Evolutionary conservation across 1,140 invertebrate species (phyloP).

Genomic region (Amyelois transitella): DNA sequence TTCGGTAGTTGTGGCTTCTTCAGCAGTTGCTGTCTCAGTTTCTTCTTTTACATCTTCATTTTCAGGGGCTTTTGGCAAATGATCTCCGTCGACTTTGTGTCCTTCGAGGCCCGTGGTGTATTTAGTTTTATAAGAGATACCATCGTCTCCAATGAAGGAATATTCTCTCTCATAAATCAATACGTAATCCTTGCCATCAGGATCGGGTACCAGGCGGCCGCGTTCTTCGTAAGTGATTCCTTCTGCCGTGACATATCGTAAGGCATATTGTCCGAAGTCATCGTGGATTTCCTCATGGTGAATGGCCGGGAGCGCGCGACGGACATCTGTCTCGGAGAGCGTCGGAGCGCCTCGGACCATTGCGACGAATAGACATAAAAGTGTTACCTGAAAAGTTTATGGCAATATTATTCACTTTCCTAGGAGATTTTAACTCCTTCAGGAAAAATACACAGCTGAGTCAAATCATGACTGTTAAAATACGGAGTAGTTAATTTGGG

Average conservation of each 20-base stretch:
- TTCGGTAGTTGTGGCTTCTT: not conserved
- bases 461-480: too few relatives aligned
- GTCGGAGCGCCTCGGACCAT: not conserved
- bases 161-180: slow-evolving; percentile 29
- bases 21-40: not conserved
- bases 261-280: slow-evolving; percentile 24
- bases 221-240: slow-evolving; percentile 29
- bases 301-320: slow-evolving; percentile 5
- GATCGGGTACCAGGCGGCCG: slow-evolving; percentile 25
- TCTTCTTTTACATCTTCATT: not conserved
- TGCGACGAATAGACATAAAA: not conserved
- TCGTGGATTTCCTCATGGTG: slow-evolving; percentile 9
- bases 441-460: too few relatives aligned
- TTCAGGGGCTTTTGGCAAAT: slow-evolving; percentile 5
- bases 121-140: slow-evolving; percentile 26
- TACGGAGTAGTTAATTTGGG: too few relatives aligned
- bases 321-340: not conserved
- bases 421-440: too few relatives aligned
- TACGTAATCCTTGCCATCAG: slow-evolving; percentile 24
- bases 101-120: slow-evolving; percentile 35
- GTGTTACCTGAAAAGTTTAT: not conserved
- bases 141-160: slow-evolving; percentile 27
- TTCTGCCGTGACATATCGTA: slow-evolving; percentile 34
- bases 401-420: too few relatives aligned
- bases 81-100: slow-evolving; percentile 16